These are phyloP conservation scores for Tiaroga cobitis DNA, from an alignment of 2,797 vertebrate genomes.

Conservation along the genomic window DNA sequence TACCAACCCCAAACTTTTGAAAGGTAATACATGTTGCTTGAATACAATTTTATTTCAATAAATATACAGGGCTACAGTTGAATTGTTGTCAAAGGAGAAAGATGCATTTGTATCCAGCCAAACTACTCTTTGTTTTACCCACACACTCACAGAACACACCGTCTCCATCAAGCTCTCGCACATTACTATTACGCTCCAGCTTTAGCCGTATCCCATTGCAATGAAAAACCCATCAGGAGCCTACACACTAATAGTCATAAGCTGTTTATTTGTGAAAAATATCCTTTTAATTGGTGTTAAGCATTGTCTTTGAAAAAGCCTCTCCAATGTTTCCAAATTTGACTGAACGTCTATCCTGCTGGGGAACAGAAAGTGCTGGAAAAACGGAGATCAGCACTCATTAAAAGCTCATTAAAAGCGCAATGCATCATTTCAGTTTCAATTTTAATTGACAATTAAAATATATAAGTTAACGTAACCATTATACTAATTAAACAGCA, in stretches of 20 bases:
- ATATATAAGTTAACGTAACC: constrained; percentile 75
- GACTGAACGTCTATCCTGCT: constrained; percentile 55
- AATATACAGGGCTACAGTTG: neutral
- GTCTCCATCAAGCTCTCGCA: neutral
- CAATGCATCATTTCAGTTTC: constrained; percentile 75
- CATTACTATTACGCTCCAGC: constrained; percentile 24
- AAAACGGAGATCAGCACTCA: constrained; percentile 72
- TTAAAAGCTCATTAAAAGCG: constrained; percentile 77
- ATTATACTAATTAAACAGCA: constrained; percentile 77
- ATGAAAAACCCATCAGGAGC: constrained; percentile 51
- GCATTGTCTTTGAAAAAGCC: constrained; percentile 59
- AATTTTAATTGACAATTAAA: constrained; percentile 79
- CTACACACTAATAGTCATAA: constrained; percentile 57
- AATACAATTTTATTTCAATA: neutral
- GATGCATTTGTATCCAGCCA: neutral
- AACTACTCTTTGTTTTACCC: neutral
- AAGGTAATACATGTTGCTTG: neutral
- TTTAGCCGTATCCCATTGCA: constrained; percentile 18
- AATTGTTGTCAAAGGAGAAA: neutral
- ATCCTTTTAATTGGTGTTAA: constrained; percentile 60
- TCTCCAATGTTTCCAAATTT: constrained; percentile 59
- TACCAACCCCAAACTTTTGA: neutral
- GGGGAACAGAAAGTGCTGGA: constrained; percentile 70
- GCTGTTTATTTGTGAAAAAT: constrained; percentile 56
- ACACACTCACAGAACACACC: neutral